Evolutionary conservation across 2,797 vertebrate genomes (phyloP).

Genomic region (Lacerta bilineata): DNA sequence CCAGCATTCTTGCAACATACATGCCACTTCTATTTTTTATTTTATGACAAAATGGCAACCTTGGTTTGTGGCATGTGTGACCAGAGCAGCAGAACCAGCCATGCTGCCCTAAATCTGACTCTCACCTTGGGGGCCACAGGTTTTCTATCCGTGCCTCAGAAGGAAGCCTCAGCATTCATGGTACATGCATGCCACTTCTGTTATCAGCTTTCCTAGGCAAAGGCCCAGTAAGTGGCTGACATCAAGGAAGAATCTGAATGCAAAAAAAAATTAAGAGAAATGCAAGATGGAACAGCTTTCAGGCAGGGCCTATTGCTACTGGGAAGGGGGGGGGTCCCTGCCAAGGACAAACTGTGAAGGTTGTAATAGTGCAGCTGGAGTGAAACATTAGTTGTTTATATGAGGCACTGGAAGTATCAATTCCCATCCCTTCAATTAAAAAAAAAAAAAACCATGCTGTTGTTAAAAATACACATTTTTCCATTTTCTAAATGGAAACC

Average conservation of each 20-base stretch:
- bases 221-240: neutral
- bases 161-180: neutral
- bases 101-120: too few species aligned
- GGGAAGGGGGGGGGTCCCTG: neutral
- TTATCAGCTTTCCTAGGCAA: neutral
- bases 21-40: neutral
- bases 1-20: too few species aligned
- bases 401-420: conserved; percentile 20
- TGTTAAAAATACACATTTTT: conserved; percentile 28
- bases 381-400: conserved; percentile 39
- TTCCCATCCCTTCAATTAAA: conserved; percentile 9
- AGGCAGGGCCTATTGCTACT: neutral
- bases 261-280: conserved; percentile 25
- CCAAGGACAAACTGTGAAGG: neutral
- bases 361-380: neutral
- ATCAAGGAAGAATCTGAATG: neutral
- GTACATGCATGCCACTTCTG: neutral
- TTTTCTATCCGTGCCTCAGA: too few species aligned
- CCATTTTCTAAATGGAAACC: conserved; percentile 41
- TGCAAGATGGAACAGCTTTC: conserved; percentile 4
- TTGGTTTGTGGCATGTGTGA: too few species aligned
- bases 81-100: too few species aligned
- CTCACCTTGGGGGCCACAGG: too few species aligned
- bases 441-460: accelerated
- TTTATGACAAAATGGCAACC: too few species aligned